Conservation (phyloP, 2,113 vertebrate species). For the Pelobates fuscus region DNA sequence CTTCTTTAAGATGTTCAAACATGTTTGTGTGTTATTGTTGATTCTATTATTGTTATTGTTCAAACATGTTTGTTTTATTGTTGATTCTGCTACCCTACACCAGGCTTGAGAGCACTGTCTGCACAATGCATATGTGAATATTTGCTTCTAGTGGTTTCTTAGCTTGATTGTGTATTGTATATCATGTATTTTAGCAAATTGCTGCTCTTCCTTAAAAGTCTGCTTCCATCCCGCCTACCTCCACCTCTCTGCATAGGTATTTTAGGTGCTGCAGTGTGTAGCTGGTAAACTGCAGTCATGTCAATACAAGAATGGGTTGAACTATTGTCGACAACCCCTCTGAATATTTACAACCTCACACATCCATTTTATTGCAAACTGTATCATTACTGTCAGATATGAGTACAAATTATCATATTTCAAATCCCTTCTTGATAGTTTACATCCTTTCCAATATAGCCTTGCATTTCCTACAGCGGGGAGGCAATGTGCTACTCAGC, state of each 20-base stretch:
- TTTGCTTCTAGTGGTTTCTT: no score
- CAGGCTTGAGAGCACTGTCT: no score
- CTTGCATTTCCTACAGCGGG: neutral
- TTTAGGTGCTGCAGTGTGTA: neutral
- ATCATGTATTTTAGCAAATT: no score
- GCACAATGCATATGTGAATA: no score
- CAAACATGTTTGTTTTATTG: no score
- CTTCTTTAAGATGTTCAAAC: no score
- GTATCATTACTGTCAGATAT: constrained; percentile 4
- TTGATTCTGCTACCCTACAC: no score
- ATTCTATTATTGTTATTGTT: no score
- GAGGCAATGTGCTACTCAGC: neutral
- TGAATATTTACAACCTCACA: neutral
- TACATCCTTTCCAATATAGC: constrained; percentile 14
- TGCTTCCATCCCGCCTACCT: neutral
- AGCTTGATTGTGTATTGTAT: no score
- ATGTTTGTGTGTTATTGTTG: no score
- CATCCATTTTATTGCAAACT: neutral
- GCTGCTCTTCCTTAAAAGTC: no score
- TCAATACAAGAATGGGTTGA: neutral
- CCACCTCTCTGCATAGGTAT: neutral
- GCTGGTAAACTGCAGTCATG: neutral
- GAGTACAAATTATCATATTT: constrained; percentile 52
- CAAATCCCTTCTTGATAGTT: constrained; percentile 10
- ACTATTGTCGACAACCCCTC: neutral